Percentiles rank a stretch among this genome's conserved stretches.
phyloP scores from a whole-genome alignment of 2,888 invertebrate genomes.

The Harpagoxenus sublaevis region DNA sequence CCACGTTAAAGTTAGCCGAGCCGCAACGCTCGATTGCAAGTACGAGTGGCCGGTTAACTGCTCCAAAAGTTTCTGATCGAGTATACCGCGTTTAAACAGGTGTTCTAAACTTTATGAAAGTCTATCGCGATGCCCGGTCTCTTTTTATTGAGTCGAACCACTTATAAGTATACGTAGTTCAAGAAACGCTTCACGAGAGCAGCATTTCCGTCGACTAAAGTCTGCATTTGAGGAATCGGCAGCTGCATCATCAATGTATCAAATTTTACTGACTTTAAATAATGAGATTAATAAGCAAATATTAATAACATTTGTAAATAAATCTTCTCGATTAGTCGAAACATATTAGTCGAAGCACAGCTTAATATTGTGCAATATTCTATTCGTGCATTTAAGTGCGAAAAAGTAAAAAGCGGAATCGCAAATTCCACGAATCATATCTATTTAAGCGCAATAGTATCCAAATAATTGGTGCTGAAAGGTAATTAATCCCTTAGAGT shows the following conservation, averaged over 20 bases:
- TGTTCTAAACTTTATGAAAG: constrained; percentile 23
- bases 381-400: neutral
- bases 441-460: neutral
- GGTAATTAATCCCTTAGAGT: constrained; percentile 17
- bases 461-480: neutral
- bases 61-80: constrained; percentile 24
- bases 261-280: neutral
- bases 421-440: neutral
- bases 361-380: neutral
- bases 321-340: neutral
- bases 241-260: neutral
- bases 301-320: neutral
- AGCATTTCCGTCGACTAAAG: neutral
- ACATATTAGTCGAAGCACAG: neutral
- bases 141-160: neutral
- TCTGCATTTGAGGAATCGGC: neutral
- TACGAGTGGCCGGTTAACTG: neutral
- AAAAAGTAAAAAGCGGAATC: neutral
- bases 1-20: constrained; percentile 27
- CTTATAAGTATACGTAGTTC: neutral
- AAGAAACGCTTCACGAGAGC: neutral
- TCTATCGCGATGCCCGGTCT: neutral
- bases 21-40: constrained; percentile 13
- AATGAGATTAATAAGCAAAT: neutral
- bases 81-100: constrained; percentile 12